phyloP scores from a whole-genome alignment of 2,113 vertebrate genomes.

The Chlorodrepanis virens region DNA sequence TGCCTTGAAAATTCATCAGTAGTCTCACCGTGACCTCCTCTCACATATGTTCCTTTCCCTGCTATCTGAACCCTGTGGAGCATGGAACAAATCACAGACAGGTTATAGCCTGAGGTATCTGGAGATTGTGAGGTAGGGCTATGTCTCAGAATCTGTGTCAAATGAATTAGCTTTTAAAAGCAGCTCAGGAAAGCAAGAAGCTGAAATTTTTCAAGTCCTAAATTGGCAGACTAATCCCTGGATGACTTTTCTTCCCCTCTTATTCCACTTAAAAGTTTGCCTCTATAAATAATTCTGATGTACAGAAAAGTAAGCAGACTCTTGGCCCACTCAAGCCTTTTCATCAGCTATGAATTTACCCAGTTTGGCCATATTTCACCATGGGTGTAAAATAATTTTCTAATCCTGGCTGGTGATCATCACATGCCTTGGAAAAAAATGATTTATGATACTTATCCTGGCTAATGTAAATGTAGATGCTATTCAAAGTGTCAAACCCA shows the following conservation, averaged over 20 bases:
- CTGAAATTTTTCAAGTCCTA: not conserved
- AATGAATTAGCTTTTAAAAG: constrained; percentile 25
- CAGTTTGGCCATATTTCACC: not conserved
- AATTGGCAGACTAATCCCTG: not conserved
- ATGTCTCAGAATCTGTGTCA: not conserved
- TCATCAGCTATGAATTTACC: not conserved
- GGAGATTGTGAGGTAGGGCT: not conserved
- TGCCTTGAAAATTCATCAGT: not conserved
- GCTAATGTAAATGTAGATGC: not conserved
- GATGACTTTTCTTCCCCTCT: not conserved
- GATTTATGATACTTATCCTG: not conserved
- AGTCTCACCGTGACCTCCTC: not conserved
- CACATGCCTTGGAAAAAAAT: not conserved
- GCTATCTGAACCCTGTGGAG: not conserved
- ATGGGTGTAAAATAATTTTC: not conserved
- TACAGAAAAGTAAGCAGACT: not conserved
- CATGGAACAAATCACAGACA: not conserved
- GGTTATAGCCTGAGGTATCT: not conserved
- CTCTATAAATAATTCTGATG: not conserved
- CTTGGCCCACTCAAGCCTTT: not conserved
- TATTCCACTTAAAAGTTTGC: not conserved
- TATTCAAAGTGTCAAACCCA: not conserved
- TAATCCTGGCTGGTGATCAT: not conserved
- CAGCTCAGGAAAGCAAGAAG: not conserved
- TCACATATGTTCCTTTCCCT: not conserved